A percentile compares a stretch with the other conserved stretches of the same genome.
Conservation (phyloP, 2,888 invertebrate species). For the Tubulanus polymorphus region DNA sequence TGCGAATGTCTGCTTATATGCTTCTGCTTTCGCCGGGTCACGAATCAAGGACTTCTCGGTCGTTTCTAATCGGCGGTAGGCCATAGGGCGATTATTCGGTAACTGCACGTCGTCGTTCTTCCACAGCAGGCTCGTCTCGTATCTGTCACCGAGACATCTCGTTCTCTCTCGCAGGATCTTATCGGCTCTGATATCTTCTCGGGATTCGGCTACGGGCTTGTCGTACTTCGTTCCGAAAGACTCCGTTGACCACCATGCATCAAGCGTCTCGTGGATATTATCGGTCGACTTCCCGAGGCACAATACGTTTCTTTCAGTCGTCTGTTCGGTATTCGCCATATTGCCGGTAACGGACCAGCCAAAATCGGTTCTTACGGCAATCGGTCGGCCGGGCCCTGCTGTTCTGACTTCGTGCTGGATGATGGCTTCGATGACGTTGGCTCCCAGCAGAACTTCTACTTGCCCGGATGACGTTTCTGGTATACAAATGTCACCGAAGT, state of each 20-base stretch:
- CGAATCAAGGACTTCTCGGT: constrained; percentile 16
- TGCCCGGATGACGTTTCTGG: no score
- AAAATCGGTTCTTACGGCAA: not conserved
- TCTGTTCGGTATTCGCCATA: not conserved
- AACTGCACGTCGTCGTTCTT: constrained; percentile 7
- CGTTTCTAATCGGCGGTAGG: constrained; percentile 9
- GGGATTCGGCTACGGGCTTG: not conserved
- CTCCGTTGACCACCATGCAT: not conserved
- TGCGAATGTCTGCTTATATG: constrained; percentile 14
- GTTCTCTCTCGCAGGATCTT: not conserved
- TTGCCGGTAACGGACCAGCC: not conserved
- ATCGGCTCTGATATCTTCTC: not conserved
- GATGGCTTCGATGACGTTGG: not conserved
- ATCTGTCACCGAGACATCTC: not conserved
- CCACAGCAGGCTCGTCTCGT: constrained; percentile 15
- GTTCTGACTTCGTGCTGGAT: not conserved
- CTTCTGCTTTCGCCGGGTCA: constrained; percentile 5
- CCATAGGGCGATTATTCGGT: constrained; percentile 13
- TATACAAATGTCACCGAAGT: no score
- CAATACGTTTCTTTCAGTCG: not conserved
- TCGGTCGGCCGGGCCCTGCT: not conserved
- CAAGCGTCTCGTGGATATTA: not conserved
- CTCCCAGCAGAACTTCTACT: not conserved
- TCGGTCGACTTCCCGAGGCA: not conserved
- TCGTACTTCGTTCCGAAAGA: not conserved